Percentiles rank a stretch among this genome's conserved stretches.
These are phyloP conservation scores for Spatulosminthurus flaviceps DNA, from an alignment of 2,888 invertebrate genomes.

Conservation along the genomic window DNA sequence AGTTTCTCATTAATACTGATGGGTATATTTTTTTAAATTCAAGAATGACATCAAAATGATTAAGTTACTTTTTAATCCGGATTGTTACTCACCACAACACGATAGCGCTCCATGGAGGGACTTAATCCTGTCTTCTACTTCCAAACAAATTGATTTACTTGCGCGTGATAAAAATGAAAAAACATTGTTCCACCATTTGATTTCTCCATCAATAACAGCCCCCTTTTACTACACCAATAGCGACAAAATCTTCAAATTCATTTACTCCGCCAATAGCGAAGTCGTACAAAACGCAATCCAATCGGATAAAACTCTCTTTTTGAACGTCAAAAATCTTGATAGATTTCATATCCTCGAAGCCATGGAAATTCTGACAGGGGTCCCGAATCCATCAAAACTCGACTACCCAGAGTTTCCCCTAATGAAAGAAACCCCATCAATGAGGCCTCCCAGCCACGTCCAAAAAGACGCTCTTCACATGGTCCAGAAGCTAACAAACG, in stretches of 20 bases:
- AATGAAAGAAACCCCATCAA: not conserved
- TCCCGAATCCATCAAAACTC: not conserved
- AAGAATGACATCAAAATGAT: slow-evolving; percentile 61
- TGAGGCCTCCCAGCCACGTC: not conserved
- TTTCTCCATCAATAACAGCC: slow-evolving; percentile 46
- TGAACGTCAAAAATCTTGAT: not conserved
- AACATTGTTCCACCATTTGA: slow-evolving; percentile 55
- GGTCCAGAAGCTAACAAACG: no score
- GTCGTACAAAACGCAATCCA: not conserved
- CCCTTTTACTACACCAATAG: slow-evolving; percentile 17
- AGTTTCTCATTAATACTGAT: no score
- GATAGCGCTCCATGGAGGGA: slow-evolving; percentile 49
- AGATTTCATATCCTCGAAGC: slow-evolving; percentile 27
- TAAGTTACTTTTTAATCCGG: slow-evolving; percentile 55
- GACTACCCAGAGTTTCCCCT: slow-evolving; percentile 25
- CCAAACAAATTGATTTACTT: slow-evolving; percentile 29
- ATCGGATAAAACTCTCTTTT: not conserved
- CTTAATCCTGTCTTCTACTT: not conserved
- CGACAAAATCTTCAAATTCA: slow-evolving; percentile 10
- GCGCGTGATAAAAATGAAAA: slow-evolving; percentile 54
- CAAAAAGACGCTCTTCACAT: not conserved
- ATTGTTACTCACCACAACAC: slow-evolving; percentile 45
- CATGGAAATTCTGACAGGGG: slow-evolving; percentile 43
- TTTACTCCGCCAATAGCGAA: not conserved
- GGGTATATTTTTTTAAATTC: no score